Conservation (phyloP, 2,888 invertebrate genomes). For the Eueremaeus valkanovi region DNA sequence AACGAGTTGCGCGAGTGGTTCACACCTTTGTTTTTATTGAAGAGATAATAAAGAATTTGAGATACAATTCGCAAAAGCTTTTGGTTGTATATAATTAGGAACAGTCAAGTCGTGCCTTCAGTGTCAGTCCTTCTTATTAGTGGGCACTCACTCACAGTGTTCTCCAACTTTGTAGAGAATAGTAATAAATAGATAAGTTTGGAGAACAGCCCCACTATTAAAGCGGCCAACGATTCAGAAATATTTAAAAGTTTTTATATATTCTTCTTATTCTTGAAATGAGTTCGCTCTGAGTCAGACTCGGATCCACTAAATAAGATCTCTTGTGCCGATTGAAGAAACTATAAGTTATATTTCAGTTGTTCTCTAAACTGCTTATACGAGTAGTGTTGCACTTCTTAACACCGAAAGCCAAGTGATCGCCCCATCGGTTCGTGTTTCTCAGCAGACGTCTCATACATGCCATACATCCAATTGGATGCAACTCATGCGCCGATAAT, state of each 20-base stretch:
- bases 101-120: slow-evolving; percentile 1
- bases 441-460: not conserved
- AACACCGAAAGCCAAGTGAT: not conserved
- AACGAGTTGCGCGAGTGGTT: slow-evolving; percentile 1
- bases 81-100: not conserved
- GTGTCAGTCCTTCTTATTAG: not conserved
- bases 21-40: slow-evolving; percentile 28
- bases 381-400: slow-evolving; percentile 1
- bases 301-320: not conserved
- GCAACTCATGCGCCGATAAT: slow-evolving; percentile 15
- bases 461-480: slow-evolving; percentile 8
- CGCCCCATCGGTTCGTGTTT: slow-evolving; percentile 17
- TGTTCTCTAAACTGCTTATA: not conserved
- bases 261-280: not conserved
- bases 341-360: not conserved
- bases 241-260: not conserved
- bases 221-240: not conserved
- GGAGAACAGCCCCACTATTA: slow-evolving; percentile 1
- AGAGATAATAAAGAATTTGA: not conserved
- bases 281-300: not conserved
- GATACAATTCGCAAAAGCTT: not conserved
- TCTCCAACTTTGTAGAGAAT: not conserved
- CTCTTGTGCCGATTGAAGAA: not conserved
- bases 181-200: not conserved
- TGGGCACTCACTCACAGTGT: not conserved